phyloP scores from a whole-genome alignment of 2,888 invertebrate species.

The Griposia aprilina region DNA sequence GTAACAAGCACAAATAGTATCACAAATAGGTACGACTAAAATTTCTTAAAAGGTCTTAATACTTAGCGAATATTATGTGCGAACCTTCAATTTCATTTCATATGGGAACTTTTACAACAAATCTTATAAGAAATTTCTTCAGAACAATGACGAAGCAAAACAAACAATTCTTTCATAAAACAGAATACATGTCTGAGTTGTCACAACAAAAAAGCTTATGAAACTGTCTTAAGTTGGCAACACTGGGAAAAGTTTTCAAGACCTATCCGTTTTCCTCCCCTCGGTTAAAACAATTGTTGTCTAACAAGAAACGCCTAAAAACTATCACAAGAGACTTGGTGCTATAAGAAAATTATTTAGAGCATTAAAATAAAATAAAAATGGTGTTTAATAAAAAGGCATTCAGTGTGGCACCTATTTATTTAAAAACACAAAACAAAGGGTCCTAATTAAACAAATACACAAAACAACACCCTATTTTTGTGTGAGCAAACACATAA shows the following conservation, averaged over 20 bases:
- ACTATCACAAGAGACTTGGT: slow-evolving; percentile 5
- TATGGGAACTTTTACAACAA: slow-evolving; percentile 47
- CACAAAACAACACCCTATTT: slow-evolving; percentile 79
- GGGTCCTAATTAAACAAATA: slow-evolving; percentile 78
- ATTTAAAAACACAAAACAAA: slow-evolving; percentile 59
- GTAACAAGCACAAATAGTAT: no score
- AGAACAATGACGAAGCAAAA: slow-evolving; percentile 66
- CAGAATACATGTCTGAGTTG: slow-evolving; percentile 75
- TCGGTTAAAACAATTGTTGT: slow-evolving; percentile 54
- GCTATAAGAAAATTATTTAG: not conserved
- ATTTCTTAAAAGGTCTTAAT: no score
- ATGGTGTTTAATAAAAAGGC: not conserved
- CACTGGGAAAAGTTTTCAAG: slow-evolving; percentile 69
- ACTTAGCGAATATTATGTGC: no score
- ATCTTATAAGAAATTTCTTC: slow-evolving; percentile 53
- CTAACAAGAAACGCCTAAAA: slow-evolving; percentile 37
- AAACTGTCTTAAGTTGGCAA: slow-evolving; percentile 76
- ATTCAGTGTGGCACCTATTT: slow-evolving; percentile 24
- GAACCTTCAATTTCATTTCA: slow-evolving; percentile 38
- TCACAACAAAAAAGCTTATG: slow-evolving; percentile 81
- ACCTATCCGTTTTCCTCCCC: slow-evolving; percentile 73
- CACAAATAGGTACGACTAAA: no score
- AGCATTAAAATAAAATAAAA: not conserved
- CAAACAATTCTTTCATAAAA: slow-evolving; percentile 73
- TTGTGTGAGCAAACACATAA: slow-evolving; percentile 86